A percentile compares a stretch with the other conserved stretches of the same genome.
These are phyloP conservation scores for Trogon melanurus DNA, from an alignment of 2,113 vertebrate genomes.

Conservation along the genomic window DNA sequence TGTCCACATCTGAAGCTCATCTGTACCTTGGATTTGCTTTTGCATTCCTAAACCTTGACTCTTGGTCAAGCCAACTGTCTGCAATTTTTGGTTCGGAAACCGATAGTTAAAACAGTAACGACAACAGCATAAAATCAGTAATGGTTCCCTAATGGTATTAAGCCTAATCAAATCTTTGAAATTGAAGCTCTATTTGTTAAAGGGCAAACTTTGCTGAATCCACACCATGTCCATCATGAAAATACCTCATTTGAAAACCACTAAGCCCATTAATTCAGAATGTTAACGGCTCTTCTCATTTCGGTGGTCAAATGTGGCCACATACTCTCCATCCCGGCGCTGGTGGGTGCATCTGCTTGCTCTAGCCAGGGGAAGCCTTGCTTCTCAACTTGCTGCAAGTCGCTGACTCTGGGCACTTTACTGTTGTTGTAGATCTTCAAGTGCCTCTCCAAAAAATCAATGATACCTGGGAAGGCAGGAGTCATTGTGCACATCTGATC, in stretches of 20 bases:
- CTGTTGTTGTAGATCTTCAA: neutral
- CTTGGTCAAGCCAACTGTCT: slow-evolving; percentile 72
- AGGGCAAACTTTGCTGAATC: slow-evolving; percentile 71
- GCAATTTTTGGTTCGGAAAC: slow-evolving; percentile 72
- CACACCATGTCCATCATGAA: slow-evolving; percentile 62
- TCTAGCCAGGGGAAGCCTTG: neutral
- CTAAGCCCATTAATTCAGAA: slow-evolving; percentile 61
- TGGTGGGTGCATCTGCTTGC: neutral
- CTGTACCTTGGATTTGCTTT: slow-evolving; percentile 73
- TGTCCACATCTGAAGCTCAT: slow-evolving; percentile 70
- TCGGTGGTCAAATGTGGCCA: slow-evolving; percentile 36
- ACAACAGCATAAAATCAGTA: slow-evolving; percentile 62
- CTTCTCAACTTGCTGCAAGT: slow-evolving; percentile 19
- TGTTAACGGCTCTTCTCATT: slow-evolving; percentile 61
- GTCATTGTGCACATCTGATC: neutral
- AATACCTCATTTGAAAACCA: slow-evolving; percentile 72
- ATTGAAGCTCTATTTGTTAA: slow-evolving; percentile 69
- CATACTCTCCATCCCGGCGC: slow-evolving; percentile 22
- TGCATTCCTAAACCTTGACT: slow-evolving; percentile 75
- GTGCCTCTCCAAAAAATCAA: neutral
- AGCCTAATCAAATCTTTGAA: slow-evolving; percentile 72
- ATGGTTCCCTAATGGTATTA: slow-evolving; percentile 70
- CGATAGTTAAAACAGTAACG: slow-evolving; percentile 74
- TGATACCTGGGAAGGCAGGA: neutral
- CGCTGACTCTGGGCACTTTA: neutral